Percentiles rank a stretch among this genome's conserved stretches.
phyloP scores from a whole-genome alignment of 1,140 invertebrate genomes.

The Heliconius nattereri region DNA sequence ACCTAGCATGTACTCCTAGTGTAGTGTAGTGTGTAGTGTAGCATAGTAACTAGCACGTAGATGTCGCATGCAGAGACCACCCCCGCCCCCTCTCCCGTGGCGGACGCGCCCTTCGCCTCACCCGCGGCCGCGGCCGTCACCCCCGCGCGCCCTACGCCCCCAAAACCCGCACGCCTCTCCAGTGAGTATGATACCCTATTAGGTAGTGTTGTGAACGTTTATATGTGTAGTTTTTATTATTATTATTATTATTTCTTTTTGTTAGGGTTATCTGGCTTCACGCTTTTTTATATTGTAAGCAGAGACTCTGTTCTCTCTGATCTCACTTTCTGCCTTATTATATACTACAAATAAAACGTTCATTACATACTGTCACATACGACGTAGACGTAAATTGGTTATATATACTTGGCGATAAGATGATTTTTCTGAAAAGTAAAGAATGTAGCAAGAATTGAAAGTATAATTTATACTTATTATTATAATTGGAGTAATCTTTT shows the following conservation, averaged over 20 bases:
- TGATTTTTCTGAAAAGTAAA: not conserved
- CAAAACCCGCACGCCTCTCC: constrained; percentile 50
- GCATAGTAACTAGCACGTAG: constrained; percentile 76
- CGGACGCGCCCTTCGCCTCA: constrained; percentile 30
- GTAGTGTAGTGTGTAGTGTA: constrained; percentile 51
- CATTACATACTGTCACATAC: not conserved
- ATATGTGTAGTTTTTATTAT: not conserved
- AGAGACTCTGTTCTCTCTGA: too few species aligned
- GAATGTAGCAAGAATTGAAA: too few species aligned
- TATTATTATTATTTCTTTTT: too few species aligned
- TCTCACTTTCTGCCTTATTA: too few species aligned
- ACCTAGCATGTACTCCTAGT: constrained; percentile 50
- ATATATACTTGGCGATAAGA: not conserved
- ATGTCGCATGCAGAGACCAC: constrained; percentile 70
- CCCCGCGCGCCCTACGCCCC: too few species aligned
- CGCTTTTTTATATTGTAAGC: too few species aligned
- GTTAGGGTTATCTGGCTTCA: too few species aligned
- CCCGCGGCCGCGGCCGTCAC: constrained; percentile 42
- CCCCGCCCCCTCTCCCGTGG: constrained; percentile 43
- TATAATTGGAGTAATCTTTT: not conserved
- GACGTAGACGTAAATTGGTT: not conserved
- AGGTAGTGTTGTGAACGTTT: not conserved
- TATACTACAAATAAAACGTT: not conserved
- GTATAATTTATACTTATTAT: too few species aligned
- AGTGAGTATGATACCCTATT: constrained; percentile 61